Conservation (phyloP, 1,140 invertebrate genomes). For the Scaptodrosophila lebanonensis region DNA sequence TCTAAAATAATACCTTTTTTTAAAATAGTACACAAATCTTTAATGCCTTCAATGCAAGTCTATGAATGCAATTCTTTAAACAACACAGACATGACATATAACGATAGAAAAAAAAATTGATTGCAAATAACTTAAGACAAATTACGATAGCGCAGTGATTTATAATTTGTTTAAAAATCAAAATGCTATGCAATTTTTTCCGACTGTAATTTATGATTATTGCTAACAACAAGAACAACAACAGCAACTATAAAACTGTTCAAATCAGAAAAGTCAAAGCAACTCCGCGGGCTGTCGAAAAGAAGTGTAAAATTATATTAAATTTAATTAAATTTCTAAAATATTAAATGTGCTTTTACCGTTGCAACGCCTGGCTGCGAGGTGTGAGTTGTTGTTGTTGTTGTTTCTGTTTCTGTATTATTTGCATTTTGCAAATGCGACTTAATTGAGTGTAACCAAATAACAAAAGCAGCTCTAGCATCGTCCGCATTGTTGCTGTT, state of each 20-base stretch:
- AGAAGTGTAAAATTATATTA: constrained; percentile 15
- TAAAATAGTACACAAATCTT: too few relatives aligned
- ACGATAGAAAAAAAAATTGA: constrained; percentile 44
- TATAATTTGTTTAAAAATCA: constrained; percentile 39
- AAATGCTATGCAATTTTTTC: constrained; percentile 19
- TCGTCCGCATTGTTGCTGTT: constrained; percentile 41
- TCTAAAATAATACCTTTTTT: too few relatives aligned
- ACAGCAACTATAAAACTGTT: constrained; percentile 42
- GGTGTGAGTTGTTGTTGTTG: constrained; percentile 41
- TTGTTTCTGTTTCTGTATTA: constrained; percentile 24
- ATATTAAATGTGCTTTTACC: constrained; percentile 21
- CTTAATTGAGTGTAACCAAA: constrained; percentile 72
- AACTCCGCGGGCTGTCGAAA: constrained; percentile 32
- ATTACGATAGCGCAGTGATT: constrained; percentile 50
- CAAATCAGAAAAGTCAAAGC: background rate
- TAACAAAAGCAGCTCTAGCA: constrained; percentile 52
- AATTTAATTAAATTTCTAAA: constrained; percentile 52
- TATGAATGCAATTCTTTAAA: too few relatives aligned
- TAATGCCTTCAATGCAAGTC: too few relatives aligned
- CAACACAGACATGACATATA: too few relatives aligned
- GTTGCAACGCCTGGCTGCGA: constrained; percentile 26
- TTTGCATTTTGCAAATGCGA: constrained; percentile 70
- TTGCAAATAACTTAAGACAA: constrained; percentile 55
- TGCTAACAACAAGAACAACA: constrained; percentile 16
- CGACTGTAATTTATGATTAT: constrained; percentile 41